Evolutionary conservation across 2,113 vertebrate genomes (phyloP).

Genomic region (Erythrocercus mccallii): DNA sequence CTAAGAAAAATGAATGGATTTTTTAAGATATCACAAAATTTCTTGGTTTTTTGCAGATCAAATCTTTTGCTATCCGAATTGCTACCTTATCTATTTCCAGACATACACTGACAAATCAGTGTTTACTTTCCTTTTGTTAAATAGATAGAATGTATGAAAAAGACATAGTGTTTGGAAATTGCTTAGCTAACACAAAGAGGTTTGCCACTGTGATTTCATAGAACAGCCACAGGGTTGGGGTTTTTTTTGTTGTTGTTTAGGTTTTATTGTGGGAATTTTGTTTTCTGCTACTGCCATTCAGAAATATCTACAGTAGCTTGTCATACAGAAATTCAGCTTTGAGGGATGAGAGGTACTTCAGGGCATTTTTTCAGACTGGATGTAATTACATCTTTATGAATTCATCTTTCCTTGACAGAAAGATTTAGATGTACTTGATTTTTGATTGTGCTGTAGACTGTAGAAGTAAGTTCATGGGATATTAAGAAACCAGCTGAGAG

Average conservation of each 20-base stretch:
- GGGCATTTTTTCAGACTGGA: not conserved
- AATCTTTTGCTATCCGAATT: not conserved
- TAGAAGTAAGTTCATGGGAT: not conserved
- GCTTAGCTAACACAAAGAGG: not conserved
- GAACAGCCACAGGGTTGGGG: not conserved
- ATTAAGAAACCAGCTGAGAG: not conserved
- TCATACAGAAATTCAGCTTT: not conserved
- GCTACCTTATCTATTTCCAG: not conserved
- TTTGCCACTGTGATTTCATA: not conserved
- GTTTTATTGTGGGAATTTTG: not conserved
- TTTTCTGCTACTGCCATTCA: not conserved
- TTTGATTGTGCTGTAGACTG: not conserved
- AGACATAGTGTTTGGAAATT: not conserved
- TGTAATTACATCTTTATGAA: slow-evolving; percentile 16
- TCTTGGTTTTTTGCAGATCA: not conserved
- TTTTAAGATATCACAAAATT: not conserved
- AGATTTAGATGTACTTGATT: not conserved
- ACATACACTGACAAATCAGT: not conserved
- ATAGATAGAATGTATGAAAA: not conserved
- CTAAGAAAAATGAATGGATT: not conserved
- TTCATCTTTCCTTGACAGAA: slow-evolving; percentile 2
- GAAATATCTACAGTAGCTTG: not conserved
- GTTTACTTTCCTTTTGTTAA: not conserved
- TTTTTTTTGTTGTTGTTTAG: not conserved
- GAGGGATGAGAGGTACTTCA: not conserved